These are phyloP conservation scores for Willowsia nigromaculata DNA, from an alignment of 2,888 invertebrate species.

Conservation along the genomic window DNA sequence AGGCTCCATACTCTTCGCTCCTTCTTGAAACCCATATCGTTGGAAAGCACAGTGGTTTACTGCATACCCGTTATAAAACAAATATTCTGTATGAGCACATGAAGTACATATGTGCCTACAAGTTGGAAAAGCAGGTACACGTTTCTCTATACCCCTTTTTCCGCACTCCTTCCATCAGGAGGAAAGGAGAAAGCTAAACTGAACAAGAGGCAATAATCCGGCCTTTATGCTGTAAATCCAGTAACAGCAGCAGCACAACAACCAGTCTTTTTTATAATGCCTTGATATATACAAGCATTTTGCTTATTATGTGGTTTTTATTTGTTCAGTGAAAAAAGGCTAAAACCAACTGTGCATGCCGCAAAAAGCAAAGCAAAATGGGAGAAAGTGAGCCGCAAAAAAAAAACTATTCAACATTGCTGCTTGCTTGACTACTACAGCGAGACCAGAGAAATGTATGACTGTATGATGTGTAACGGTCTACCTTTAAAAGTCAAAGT, in stretches of 20 bases:
- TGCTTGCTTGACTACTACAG: no score
- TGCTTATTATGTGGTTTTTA: slow-evolving; percentile 54
- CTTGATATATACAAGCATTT: slow-evolving; percentile 34
- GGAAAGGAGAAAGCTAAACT: neutral
- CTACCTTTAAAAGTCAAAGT: neutral
- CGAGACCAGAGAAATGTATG: no score
- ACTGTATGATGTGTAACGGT: no score
- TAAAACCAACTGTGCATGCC: neutral
- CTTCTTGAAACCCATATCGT: neutral
- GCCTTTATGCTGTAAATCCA: neutral
- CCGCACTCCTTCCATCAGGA: neutral
- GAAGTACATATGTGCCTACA: neutral
- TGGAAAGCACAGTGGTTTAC: neutral
- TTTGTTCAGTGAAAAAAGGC: slow-evolving; percentile 40
- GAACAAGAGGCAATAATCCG: slow-evolving; percentile 27
- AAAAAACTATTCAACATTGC: neutral
- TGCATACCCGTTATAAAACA: neutral
- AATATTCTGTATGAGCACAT: neutral
- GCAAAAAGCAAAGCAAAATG: slow-evolving; percentile 5
- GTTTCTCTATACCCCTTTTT: neutral
- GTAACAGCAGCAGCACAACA: neutral
- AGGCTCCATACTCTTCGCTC: no score
- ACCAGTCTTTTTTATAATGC: neutral
- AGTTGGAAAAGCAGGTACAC: neutral
- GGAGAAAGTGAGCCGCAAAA: neutral